Base-by-base conservation (phyloP, 2,113 vertebrate genomes). In the Herpetotheres cachinnans region DNA sequence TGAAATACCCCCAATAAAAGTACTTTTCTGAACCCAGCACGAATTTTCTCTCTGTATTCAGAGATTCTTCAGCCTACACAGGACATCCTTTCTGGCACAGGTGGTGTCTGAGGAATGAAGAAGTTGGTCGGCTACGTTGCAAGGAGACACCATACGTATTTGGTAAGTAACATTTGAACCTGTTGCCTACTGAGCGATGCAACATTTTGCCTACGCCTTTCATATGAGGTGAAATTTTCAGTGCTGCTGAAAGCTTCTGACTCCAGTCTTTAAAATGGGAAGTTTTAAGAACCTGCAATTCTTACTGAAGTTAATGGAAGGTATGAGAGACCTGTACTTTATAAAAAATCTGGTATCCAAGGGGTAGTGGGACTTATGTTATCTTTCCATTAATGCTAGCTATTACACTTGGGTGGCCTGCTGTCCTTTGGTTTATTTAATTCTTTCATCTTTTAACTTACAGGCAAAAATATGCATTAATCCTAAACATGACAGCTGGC, bases 371-470 rank as follows among this genome's bases (percentile, higher is more conserved):
- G 42, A 65, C 59, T 82, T 92, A 26, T 20, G 21, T 83, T 90
- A 42, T 26, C 27, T 78, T 83, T 78, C 72, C 20, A 21, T 74
- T 86, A 83, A 65, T 8, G 3, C 25, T 54, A 80, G 30, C 8
- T 54, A 29, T 73, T 77, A 62, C 38, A 36, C 36, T 73, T 58
- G 63, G 34, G 63, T 67, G 29, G 34, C 27, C 32, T 88, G 71
- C 27, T 89, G n/a, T 26, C 13, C 19, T 72, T 81, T 59, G 16
- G 19, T 82, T 93, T 73, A 58, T 90, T 90, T 93, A 77, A 66
- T 69, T 61, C 55, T 93, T 95, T 85, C 83, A 66, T 80, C 50
- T 90, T 94, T 93, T 89, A 81, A 77, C 38, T 90, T 79, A 84
- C 52, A 80, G 89, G 61, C 15, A 67, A 90, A 93, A 71, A 30